Conservation (phyloP, 2,113 vertebrate genomes). For the Calidris pygmaea region DNA sequence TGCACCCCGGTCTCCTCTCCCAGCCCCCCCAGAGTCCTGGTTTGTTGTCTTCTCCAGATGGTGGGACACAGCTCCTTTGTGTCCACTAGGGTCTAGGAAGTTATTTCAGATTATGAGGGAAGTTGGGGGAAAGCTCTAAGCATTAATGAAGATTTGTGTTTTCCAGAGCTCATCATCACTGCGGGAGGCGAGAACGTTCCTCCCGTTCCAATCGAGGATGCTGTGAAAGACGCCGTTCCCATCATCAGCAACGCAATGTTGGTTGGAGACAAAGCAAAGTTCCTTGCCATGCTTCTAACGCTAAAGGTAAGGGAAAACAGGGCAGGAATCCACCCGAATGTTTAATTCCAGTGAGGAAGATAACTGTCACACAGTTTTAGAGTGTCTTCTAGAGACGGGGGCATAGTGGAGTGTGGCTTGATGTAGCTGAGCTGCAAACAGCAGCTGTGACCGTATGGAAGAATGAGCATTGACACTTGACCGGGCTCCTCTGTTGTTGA, state of each 20-base stretch:
- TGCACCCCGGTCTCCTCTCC: neutral
- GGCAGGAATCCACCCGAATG: neutral
- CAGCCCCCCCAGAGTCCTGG: neutral
- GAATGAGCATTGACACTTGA: accelerated
- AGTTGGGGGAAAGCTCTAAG: neutral
- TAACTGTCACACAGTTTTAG: accelerated
- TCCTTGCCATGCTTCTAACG: conserved; percentile 88
- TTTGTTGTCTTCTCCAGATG: neutral
- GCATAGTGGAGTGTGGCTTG: accelerated
- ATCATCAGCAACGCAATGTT: conserved; percentile 90
- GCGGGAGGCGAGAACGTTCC: conserved; percentile 89
- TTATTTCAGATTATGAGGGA: neutral
- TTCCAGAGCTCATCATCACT: conserved; percentile 91
- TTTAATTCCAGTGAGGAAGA: neutral
- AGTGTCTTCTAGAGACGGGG: too few relatives aligned
- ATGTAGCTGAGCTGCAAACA: neutral
- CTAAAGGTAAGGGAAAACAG: conserved; percentile 79
- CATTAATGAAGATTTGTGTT: neutral
- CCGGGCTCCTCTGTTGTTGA: neutral
- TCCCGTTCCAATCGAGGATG: conserved; percentile 86
- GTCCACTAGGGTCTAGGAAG: too few relatives aligned
- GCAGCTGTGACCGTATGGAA: neutral
- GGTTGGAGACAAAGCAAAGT: conserved; percentile 90
- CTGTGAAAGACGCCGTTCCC: conserved; percentile 85
- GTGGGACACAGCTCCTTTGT: neutral